phyloP scores from a whole-genome alignment of 2,113 vertebrate genomes.

The Burhinus oedicnemus region DNA sequence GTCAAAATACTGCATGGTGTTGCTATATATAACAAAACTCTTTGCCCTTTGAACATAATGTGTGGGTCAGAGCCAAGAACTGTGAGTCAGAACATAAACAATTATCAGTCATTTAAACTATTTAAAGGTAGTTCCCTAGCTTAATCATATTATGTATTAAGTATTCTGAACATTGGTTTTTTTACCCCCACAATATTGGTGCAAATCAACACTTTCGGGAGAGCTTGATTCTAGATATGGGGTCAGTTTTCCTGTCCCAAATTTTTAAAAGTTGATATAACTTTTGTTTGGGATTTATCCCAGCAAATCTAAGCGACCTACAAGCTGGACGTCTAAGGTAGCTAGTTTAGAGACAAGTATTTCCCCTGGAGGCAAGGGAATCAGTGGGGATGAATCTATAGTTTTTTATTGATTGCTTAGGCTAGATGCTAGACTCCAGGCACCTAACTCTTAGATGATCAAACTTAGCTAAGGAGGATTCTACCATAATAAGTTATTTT shows the following conservation, averaged over 20 bases:
- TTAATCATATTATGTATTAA: neutral
- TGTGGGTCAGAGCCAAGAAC: neutral
- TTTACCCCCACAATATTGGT: neutral
- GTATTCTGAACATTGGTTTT: neutral
- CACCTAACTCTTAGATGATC: neutral
- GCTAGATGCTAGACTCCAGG: neutral
- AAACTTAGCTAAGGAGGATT: neutral
- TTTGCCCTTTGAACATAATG: neutral
- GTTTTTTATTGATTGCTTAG: neutral
- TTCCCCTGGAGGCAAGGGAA: neutral
- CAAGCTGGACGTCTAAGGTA: neutral
- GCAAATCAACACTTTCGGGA: neutral
- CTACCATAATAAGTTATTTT: neutral
- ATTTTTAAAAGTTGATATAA: neutral
- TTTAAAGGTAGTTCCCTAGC: neutral
- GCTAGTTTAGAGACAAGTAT: neutral
- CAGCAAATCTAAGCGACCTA: neutral
- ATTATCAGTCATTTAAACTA: neutral
- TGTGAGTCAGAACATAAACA: neutral
- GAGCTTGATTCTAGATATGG: neutral
- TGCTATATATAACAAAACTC: neutral
- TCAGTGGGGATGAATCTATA: neutral
- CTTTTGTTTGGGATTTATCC: neutral
- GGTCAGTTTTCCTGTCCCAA: neutral
- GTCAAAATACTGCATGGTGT: neutral